A percentile compares a stretch with the other conserved stretches of the same genome.
phyloP scores from a whole-genome alignment of 1,140 invertebrate genomes.

The Lepidurus apus region DNA sequence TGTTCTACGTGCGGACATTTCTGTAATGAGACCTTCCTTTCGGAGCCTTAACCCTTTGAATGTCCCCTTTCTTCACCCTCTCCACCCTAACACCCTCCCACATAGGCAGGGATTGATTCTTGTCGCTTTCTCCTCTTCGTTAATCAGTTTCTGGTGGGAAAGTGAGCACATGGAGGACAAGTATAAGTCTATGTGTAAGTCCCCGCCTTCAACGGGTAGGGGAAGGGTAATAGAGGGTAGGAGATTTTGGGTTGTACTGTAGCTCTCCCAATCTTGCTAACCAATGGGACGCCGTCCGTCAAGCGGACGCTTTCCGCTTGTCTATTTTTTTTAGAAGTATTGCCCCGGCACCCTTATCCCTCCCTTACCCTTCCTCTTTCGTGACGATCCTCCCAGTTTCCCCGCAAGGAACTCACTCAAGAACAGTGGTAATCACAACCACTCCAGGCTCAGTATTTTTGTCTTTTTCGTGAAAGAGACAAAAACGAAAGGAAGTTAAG shows the following conservation, averaged over 20 bases:
- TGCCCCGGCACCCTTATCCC: not conserved
- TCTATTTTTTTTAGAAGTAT: not conserved
- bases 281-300: conserved; percentile 2
- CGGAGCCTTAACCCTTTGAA: not conserved
- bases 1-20: not conserved
- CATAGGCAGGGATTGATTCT: not conserved
- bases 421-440: not conserved
- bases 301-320: not conserved
- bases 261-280: not conserved
- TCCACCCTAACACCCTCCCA: not conserved
- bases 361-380: not conserved
- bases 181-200: not conserved
- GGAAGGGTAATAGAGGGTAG: not conserved
- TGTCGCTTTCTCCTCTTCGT: not conserved
- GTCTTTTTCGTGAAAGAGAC: not conserved
- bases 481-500: not conserved
- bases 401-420: not conserved
- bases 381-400: not conserved
- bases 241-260: not conserved
- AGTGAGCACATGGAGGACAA: not conserved
- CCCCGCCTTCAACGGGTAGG: not conserved
- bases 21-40: not conserved
- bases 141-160: conserved; percentile 14
- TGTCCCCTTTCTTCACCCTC: not conserved
- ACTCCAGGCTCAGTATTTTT: not conserved